Conservation (phyloP, 2,797 vertebrate genomes). For the Takifugu rubripes region DNA sequence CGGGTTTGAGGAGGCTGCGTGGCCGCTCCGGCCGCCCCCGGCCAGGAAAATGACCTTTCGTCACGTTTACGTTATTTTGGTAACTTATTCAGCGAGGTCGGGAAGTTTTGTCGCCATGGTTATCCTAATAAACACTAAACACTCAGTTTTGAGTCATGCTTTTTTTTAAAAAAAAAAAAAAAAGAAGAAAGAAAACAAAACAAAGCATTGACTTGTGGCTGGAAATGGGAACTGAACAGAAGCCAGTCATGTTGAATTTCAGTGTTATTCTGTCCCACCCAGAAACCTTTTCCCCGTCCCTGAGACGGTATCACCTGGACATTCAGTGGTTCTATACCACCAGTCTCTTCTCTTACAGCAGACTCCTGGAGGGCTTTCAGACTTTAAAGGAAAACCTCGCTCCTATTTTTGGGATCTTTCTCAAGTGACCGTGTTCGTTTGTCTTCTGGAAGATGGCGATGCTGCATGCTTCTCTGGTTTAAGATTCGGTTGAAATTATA, state of each 20-base stretch:
- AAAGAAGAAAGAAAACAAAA: background rate
- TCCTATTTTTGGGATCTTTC: no score
- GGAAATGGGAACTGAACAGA: background rate
- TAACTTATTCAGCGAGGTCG: background rate
- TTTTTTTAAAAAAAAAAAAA: no score
- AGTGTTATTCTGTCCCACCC: slow-evolving; percentile 2
- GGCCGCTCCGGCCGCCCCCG: no score
- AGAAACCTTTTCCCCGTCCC: background rate
- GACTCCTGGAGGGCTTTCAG: background rate
- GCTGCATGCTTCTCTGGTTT: no score
- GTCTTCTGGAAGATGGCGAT: no score
- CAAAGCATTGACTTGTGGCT: background rate
- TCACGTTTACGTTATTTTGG: background rate
- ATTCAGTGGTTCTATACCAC: background rate
- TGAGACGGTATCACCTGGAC: background rate
- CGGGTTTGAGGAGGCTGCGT: background rate
- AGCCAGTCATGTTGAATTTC: background rate
- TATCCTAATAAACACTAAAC: background rate
- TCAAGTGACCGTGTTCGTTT: no score
- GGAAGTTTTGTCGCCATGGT: background rate
- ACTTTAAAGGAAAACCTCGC: no score
- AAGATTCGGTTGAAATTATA: no score
- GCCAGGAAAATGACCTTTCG: no score
- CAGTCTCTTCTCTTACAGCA: background rate
- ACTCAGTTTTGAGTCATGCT: background rate